These are phyloP conservation scores for Otis tarda DNA, from an alignment of 2,113 vertebrate genomes.

Conservation along the genomic window DNA sequence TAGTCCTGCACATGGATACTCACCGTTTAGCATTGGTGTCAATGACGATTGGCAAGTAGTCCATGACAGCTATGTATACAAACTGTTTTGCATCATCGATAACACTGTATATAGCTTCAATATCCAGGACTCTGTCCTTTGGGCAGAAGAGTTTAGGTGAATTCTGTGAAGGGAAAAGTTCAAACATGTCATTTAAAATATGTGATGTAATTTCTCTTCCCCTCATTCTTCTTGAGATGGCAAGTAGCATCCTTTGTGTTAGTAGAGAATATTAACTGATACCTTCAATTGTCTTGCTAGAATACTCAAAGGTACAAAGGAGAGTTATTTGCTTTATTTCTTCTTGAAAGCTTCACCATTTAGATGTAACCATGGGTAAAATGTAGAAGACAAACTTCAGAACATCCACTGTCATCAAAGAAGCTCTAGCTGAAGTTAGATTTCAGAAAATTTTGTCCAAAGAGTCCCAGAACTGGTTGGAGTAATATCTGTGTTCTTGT, in stretches of 20 bases:
- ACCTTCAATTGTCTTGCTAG: neutral
- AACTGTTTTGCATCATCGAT: conserved; percentile 87
- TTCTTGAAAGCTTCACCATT: neutral
- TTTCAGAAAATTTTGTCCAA: neutral
- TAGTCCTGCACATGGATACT: neutral
- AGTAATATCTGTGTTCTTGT: neutral
- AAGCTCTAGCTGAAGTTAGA: neutral
- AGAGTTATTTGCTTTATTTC: neutral
- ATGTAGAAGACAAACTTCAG: neutral
- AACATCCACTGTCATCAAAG: neutral
- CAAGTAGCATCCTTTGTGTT: neutral
- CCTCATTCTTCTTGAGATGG: neutral
- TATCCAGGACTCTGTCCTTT: conserved; percentile 87
- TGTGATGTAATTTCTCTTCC: neutral
- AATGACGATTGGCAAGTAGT: conserved; percentile 88
- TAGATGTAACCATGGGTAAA: neutral
- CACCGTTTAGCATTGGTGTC: conserved; percentile 80
- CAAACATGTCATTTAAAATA: neutral
- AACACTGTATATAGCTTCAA: conserved; percentile 91
- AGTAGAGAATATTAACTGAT: neutral
- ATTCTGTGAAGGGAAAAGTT: conserved; percentile 77
- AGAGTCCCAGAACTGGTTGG: neutral
- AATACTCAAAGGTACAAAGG: neutral
- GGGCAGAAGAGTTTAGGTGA: conserved; percentile 91
- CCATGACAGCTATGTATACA: conserved; percentile 89